phyloP scores from a whole-genome alignment of 2,797 vertebrate genomes.

The Mycteria americana region DNA sequence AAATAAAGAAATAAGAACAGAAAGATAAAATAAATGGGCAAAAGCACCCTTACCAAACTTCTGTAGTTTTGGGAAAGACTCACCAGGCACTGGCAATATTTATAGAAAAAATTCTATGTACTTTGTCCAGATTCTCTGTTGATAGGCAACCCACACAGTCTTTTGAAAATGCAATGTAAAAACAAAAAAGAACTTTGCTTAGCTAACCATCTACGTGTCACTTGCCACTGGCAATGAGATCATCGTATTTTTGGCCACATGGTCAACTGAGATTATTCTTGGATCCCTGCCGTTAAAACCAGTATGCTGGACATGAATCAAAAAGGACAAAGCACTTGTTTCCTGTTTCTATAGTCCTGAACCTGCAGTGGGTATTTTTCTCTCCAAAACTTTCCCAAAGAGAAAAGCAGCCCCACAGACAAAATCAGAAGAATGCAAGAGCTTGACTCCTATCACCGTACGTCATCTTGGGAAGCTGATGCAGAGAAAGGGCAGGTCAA shows the following conservation, averaged over 20 bases:
- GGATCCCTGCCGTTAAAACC: slow-evolving; percentile 31
- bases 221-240: slow-evolving; percentile 30
- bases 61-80: not conserved
- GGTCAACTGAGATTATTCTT: slow-evolving; percentile 44
- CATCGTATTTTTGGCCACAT: not conserved
- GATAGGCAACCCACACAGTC: not conserved
- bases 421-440: not conserved
- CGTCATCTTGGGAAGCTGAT: fast-evolving
- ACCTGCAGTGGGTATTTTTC: not conserved
- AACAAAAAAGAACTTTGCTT: not conserved
- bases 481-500: not conserved
- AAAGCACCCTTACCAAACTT: not conserved
- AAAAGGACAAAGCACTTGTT: slow-evolving; percentile 32
- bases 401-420: not conserved
- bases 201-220: not conserved
- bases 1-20: not conserved
- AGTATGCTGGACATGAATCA: slow-evolving; percentile 24
- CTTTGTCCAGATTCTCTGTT: not conserved
- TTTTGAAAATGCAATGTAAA: not conserved
- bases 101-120: not conserved
- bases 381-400: not conserved
- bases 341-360: slow-evolving; percentile 38
- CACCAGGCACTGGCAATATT: not conserved
- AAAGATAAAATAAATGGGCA: not conserved
- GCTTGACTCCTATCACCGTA: fast-evolving